Percentiles rank a stretch among this genome's conserved stretches.
phyloP scores from a whole-genome alignment of 2,888 invertebrate genomes.

The Dasypogon diadema region DNA sequence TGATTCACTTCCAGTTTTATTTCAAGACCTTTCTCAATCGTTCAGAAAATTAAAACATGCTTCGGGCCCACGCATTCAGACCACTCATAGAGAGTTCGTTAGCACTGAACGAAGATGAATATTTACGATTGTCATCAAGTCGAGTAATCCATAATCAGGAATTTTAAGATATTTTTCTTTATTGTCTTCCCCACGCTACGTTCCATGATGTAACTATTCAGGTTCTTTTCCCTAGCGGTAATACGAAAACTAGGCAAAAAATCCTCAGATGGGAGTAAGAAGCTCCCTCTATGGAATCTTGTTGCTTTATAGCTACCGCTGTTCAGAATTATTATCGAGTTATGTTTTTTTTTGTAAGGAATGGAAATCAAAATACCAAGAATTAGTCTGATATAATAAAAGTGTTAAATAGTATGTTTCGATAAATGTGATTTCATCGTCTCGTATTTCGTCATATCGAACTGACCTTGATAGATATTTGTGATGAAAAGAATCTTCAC shows the following conservation, averaged over 20 bases:
- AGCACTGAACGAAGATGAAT: constrained; percentile 5
- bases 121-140: not conserved
- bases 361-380: too few species aligned
- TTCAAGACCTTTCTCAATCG: too few species aligned
- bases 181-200: not conserved
- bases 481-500: not conserved
- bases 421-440: constrained; percentile 28
- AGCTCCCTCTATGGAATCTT: not conserved
- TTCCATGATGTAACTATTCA: constrained; percentile 20
- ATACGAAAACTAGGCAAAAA: constrained; percentile 1
- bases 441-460: not conserved
- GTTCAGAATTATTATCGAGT: too few species aligned
- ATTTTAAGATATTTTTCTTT: not conserved
- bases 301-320: too few species aligned
- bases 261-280: not conserved
- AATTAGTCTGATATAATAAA: too few species aligned
- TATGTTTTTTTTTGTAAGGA: too few species aligned
- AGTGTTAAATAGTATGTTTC: constrained; percentile 12
- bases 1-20: too few species aligned
- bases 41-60: too few species aligned
- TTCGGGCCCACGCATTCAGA: too few species aligned
- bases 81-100: constrained; percentile 16
- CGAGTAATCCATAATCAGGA: not conserved
- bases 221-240: not conserved
- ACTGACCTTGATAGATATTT: constrained; percentile 17